A percentile compares a stretch with the other conserved stretches of the same genome.
phyloP scores from a whole-genome alignment of 2,113 vertebrate genomes.

The Cepphus grylle region DNA sequence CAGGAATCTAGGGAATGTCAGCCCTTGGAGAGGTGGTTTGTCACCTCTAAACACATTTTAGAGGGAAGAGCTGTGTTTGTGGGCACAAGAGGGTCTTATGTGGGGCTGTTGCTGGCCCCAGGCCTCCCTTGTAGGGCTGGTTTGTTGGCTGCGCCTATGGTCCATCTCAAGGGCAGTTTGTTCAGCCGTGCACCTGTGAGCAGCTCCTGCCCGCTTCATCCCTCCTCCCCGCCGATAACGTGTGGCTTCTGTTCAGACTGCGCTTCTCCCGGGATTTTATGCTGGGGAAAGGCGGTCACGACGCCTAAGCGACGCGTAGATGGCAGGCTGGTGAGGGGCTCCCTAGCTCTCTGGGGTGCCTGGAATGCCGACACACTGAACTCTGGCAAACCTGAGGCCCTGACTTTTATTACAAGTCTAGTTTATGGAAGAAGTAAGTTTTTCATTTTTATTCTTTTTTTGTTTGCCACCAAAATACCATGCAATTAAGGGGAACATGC shows the following conservation, averaged over 20 bases:
- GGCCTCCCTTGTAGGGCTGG: not conserved
- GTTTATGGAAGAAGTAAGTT: not conserved
- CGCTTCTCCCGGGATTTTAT: fast-evolving
- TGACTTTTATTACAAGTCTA: not conserved
- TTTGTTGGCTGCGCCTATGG: fast-evolving
- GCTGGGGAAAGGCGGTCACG: not conserved
- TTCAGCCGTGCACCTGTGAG: not conserved
- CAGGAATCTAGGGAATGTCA: not conserved
- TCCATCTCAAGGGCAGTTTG: not conserved
- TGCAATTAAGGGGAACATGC: fast-evolving
- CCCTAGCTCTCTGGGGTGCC: not conserved
- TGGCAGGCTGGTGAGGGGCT: not conserved
- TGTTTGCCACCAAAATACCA: not conserved
- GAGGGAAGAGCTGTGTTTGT: not conserved
- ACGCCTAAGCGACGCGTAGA: fast-evolving
- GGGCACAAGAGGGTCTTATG: not conserved
- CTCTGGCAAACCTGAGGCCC: not conserved
- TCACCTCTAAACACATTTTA: not conserved
- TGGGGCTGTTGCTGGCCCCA: not conserved
- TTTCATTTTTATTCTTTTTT: not conserved
- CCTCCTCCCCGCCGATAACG: fast-evolving
- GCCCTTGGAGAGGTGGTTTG: not conserved
- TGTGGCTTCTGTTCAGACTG: not conserved
- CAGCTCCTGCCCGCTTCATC: not conserved
- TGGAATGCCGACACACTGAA: not conserved